Conservation (phyloP, 2,888 invertebrate species). For the Aphidius colemani region DNA sequence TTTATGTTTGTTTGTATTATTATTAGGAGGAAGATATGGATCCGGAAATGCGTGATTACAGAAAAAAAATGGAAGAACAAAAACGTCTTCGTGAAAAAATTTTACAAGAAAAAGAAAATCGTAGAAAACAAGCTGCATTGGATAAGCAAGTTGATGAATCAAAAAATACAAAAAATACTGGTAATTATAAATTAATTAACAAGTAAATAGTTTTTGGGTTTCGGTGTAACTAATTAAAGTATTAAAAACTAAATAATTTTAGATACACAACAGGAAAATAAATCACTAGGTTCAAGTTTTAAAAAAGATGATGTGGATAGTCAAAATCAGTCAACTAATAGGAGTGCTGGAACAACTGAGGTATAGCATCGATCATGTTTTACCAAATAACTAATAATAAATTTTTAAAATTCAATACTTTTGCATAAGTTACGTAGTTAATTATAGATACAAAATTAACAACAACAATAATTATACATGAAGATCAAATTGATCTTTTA, state of each 20-base stretch:
- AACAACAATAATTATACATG: background rate
- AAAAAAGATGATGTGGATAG: slow-evolving; percentile 43
- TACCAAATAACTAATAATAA: slow-evolving; percentile 15
- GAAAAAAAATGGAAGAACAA: slow-evolving; percentile 61
- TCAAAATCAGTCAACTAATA: slow-evolving; percentile 39
- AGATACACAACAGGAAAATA: slow-evolving; percentile 44
- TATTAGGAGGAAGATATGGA: slow-evolving; percentile 52
- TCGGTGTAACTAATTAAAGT: background rate
- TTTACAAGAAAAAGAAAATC: slow-evolving; percentile 59
- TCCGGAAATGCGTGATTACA: slow-evolving; percentile 60
- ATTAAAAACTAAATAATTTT: slow-evolving; percentile 6
- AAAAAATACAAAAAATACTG: slow-evolving; percentile 38
- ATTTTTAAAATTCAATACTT: background rate
- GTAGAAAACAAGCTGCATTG: slow-evolving; percentile 58
- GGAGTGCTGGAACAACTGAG: slow-evolving; percentile 51
- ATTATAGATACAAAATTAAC: too few relatives aligned
- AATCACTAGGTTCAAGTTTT: slow-evolving; percentile 39
- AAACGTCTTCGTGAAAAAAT: slow-evolving; percentile 60
- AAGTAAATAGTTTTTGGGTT: background rate
- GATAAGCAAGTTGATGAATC: slow-evolving; percentile 49
- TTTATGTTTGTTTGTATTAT: background rate
- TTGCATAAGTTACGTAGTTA: background rate
- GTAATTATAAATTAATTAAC: slow-evolving; percentile 32
- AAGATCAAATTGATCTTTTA: slow-evolving; percentile 3
- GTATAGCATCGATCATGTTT: slow-evolving; percentile 46